These are phyloP conservation scores for Xiphophorus maculatus DNA, from an alignment of 2,113 vertebrate species.

Conservation along the genomic window DNA sequence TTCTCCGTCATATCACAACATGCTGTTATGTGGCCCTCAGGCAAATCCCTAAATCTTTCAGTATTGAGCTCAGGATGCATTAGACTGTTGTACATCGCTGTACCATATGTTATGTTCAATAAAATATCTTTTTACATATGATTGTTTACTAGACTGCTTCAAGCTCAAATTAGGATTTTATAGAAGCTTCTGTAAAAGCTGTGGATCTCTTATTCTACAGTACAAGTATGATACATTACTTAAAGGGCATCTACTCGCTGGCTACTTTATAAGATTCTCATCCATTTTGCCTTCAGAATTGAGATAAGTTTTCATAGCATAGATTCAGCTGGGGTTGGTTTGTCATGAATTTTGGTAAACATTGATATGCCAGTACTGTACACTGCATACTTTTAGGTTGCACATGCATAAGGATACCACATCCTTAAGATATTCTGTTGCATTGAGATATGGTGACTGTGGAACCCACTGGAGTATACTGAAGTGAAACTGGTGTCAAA, in stretches of 20 bases:
- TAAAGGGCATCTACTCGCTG: background rate
- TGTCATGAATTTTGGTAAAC: too few species aligned
- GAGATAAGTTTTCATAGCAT: background rate
- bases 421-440: too few species aligned
- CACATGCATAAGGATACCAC: too few species aligned
- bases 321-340: background rate
- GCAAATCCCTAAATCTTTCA: slow-evolving; percentile 46
- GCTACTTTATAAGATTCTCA: background rate
- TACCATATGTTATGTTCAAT: slow-evolving; percentile 14
- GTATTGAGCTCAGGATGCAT: slow-evolving; percentile 35
- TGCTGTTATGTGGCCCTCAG: slow-evolving; percentile 25
- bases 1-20: slow-evolving; percentile 35
- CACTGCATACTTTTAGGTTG: too few species aligned
- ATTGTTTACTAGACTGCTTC: slow-evolving; percentile 30
- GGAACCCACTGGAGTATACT: too few species aligned
- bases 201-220: background rate
- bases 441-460: background rate
- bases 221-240: background rate
- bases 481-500: too few species aligned
- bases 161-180: slow-evolving; percentile 25
- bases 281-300: background rate
- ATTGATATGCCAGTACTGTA: too few species aligned
- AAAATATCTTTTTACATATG: slow-evolving; percentile 14
- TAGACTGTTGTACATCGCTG: slow-evolving; percentile 20
- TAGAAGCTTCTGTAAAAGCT: background rate